phyloP scores from a whole-genome alignment of 2,113 vertebrate genomes.

The Campylorhamphus procurvoides region DNA sequence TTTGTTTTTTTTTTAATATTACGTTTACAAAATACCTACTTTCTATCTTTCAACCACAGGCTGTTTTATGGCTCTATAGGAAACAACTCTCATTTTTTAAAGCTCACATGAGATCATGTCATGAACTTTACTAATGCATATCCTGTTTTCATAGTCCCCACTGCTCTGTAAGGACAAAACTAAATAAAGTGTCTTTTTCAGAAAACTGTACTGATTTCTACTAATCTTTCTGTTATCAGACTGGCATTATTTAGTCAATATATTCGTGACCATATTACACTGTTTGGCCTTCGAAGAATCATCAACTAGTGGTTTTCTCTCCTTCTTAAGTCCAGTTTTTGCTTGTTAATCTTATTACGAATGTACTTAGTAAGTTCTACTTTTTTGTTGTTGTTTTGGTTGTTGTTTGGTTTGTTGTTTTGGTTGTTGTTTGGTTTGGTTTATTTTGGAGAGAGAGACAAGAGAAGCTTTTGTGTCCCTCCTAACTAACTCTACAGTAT shows the following conservation, averaged over 20 bases:
- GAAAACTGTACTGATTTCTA: not conserved
- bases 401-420: too few species aligned
- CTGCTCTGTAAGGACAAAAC: not conserved
- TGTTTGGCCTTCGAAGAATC: not conserved
- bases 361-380: not conserved
- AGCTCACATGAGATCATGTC: not conserved
- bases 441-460: too few species aligned
- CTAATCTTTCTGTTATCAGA: not conserved
- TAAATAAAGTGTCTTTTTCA: not conserved
- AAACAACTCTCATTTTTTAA: not conserved
- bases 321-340: not conserved
- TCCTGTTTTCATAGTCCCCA: not conserved
- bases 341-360: not conserved
- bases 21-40: not conserved
- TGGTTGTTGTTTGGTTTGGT: not conserved
- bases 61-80: not conserved
- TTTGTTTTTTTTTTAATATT: not conserved
- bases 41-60: not conserved
- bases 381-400: too few species aligned
- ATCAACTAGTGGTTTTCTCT: not conserved
- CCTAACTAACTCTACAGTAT: not conserved
- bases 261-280: not conserved
- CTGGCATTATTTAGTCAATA: not conserved
- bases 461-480: not conserved
- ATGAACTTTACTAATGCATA: not conserved